These are phyloP conservation scores for Pachycephus smyrnensis DNA, from an alignment of 2,888 invertebrate species.

Conservation along the genomic window DNA sequence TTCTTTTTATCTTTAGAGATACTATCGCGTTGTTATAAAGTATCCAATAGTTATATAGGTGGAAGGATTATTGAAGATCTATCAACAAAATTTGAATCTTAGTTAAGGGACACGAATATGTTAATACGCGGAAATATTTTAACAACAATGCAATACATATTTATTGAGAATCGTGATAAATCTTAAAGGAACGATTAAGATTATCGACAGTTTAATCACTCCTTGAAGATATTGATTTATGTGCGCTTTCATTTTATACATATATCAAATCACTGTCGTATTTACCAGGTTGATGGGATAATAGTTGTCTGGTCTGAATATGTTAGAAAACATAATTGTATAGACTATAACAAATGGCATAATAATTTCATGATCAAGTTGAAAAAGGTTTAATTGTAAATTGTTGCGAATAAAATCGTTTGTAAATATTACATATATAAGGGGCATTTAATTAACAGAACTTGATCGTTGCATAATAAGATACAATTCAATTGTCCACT, in stretches of 20 bases:
- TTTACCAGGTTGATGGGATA: background rate
- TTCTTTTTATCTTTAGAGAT: background rate
- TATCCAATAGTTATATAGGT: background rate
- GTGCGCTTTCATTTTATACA: background rate
- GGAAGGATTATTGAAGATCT: background rate
- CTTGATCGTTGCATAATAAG: background rate
- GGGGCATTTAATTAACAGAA: background rate
- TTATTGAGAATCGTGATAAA: constrained; percentile 1
- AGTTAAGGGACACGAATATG: background rate
- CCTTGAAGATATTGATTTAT: background rate
- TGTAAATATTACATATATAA: constrained; percentile 3
- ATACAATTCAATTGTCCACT: constrained; percentile 4
- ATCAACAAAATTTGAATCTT: constrained; percentile 1
- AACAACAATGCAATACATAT: background rate
- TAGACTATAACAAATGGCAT: constrained; percentile 1
- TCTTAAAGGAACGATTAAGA: background rate
- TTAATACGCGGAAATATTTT: background rate
- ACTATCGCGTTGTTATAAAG: background rate
- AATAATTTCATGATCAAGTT: background rate
- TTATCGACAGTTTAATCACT: background rate
- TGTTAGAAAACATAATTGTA: background rate
- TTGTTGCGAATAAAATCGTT: constrained; percentile 5
- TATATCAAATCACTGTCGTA: background rate
- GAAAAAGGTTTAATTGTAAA: background rate
- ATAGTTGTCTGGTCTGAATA: background rate